phyloP scores from a whole-genome alignment of 92 coral and sea anemone species.

The Heteractis magnifica region DNA sequence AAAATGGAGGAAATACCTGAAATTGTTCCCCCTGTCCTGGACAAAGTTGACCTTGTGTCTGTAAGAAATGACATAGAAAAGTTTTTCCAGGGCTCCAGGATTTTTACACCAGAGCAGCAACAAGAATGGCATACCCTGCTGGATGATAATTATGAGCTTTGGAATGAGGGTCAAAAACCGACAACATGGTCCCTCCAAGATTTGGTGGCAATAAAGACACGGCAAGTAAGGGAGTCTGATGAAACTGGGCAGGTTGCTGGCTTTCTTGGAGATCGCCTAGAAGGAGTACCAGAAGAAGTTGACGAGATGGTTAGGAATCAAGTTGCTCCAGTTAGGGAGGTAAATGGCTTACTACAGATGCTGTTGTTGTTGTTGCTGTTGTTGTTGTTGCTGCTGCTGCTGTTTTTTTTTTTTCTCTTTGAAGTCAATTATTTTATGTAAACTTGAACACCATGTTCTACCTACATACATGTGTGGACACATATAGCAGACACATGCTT shows the following conservation, averaged over 20 bases:
- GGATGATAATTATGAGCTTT: slow-evolving; percentile 13
- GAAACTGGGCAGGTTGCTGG: slow-evolving; percentile 23
- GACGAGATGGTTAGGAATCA: slow-evolving; percentile 40
- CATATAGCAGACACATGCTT: too few relatives aligned
- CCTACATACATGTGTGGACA: too few relatives aligned
- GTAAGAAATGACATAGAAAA: slow-evolving; percentile 26
- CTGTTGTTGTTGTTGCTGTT: too few relatives aligned
- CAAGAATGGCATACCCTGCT: slow-evolving; percentile 32
- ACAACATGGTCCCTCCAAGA: slow-evolving; percentile 34
- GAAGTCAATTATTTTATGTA: not conserved
- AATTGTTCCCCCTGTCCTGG: slow-evolving; percentile 15
- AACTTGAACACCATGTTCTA: not conserved
- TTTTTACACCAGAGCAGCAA: slow-evolving; percentile 7
- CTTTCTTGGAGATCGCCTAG: slow-evolving; percentile 40
- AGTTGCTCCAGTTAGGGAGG: slow-evolving; percentile 53
- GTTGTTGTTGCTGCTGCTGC: too few relatives aligned
- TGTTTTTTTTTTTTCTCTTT: too few relatives aligned
- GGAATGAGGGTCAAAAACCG: slow-evolving; percentile 24
- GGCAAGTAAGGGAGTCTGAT: slow-evolving; percentile 3
- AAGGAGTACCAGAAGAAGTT: slow-evolving; percentile 36
- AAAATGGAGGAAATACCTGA: slow-evolving; percentile 12
- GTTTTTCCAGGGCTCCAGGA: slow-evolving; percentile 19
- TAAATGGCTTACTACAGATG: slow-evolving; percentile 10
- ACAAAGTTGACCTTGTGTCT: slow-evolving; percentile 25
- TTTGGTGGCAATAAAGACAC: slow-evolving; percentile 13